Evolutionary conservation across 2,797 vertebrate genomes (phyloP).

Genomic region (Pseudocheirus occidentalis): DNA sequence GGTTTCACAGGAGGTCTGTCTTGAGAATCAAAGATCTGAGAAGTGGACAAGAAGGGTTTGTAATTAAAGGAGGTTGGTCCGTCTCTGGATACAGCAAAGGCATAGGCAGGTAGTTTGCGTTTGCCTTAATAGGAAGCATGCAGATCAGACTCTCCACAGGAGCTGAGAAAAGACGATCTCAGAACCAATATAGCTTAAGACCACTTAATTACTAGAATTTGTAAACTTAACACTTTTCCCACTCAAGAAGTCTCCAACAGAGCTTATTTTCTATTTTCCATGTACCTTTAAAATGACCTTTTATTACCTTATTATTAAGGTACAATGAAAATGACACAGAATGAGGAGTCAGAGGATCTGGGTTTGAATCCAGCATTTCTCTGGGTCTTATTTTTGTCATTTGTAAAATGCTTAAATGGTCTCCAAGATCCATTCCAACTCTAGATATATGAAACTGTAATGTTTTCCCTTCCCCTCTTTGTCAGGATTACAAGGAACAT

Average conservation of each 20-base stretch:
- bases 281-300: neutral
- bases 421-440: neutral
- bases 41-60: neutral
- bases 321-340: neutral
- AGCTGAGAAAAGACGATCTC: neutral
- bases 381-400: neutral
- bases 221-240: neutral
- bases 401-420: neutral
- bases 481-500: neutral
- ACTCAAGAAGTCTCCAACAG: neutral
- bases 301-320: neutral
- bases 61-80: neutral
- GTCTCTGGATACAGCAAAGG: neutral
- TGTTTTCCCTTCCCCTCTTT: neutral
- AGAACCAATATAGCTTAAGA: neutral
- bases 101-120: neutral
- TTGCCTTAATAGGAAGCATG: neutral
- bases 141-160: neutral
- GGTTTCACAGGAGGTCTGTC: neutral
- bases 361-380: neutral
- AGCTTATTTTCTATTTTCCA: neutral
- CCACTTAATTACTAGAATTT: neutral
- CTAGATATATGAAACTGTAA: neutral
- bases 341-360: neutral
- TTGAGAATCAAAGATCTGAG: neutral